Evolutionary conservation across 2,113 vertebrate species (phyloP), one percentile per base, ranked within the genome.

Genomic region (Columbina picui): DNA sequence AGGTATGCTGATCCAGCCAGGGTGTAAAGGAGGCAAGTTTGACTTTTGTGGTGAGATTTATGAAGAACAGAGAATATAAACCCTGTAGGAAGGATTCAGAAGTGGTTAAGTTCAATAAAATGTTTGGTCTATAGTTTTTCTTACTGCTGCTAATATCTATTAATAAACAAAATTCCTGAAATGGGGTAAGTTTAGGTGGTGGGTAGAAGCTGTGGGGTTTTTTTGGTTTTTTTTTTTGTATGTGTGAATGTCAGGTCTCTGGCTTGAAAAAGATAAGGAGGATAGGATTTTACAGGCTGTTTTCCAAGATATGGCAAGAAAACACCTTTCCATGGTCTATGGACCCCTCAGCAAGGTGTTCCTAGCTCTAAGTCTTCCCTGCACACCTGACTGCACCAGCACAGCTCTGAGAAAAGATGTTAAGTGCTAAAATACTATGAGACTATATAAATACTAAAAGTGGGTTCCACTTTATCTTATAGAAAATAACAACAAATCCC

Each of bases 31-130:
- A 75, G 38, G 29, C 9, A 59, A 15, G 6, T 30, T 70, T 87
- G 75, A 41, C 6, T 73, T 83, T 8, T 52, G 20, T 7, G 10
- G 14, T 29, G 43, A 70, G 17, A 16, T 20, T n/a, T 8, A 10
- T 3, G 2, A 18, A 34, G 30, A 45, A 41, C 1, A 60, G 57
- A 0, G 7, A 68, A 15, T 4, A 19, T 19, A 39, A 60, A 45
- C 49, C 26, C 65, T 20, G 3, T 7, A 29, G 30, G 14, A 74
- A 73, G 26, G 11, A 53, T 55, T 56, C 57, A n/a, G 70, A 74
- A 52, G 13, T 16, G 17, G 36, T 49, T 52, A 27, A n/a, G 6
- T 10, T 76, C 25, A 27, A 38, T 18, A n/a, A 30, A 53, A 64
- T 52, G 6, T 19, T 34, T 64, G 36, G 5, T 36, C 23, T 65